Evolutionary conservation across 2,888 invertebrate genomes (phyloP), one percentile per base, ranked within the genome.

Genomic region (Macaria liturata): DNA sequence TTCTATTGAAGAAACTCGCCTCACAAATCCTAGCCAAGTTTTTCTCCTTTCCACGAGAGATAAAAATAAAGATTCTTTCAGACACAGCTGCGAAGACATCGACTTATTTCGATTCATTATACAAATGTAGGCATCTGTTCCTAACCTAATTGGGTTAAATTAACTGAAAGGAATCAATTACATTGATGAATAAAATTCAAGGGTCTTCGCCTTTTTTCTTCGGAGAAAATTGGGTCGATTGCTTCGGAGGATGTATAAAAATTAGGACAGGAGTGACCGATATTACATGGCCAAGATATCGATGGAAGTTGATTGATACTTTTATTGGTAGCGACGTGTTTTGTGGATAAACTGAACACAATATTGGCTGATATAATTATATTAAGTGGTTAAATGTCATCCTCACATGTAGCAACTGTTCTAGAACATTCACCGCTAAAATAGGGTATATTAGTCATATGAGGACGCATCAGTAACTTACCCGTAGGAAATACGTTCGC

Each of bases 101-200:
- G 67, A 68, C 75, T 72, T 71, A 70, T 67, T 74, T 68, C 69
- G 65, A 71, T 74, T 75, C 72, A 71, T 73, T 71, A 75, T 71
- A 73, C 65, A 70, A 73, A 76, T 70, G 71, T 54, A 62, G 42
- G 68, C 72, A 64, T 72, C 74, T 74, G 76, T 66, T 71, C 64
- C 56, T 6, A 55, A 50, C 54, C 67, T 74, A 71, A 76, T 73
- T 75, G 65, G 63, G 68, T 72, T 71, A 66, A 64, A 68, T 65
- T 58, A 65, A 53, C 64, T 61, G 57, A 54, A 49, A 51, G 54
- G 57, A 58, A 62, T 62, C 62, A 62, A 62, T 58, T 62, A 55
- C 58, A 58, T 59, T 62, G 61, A 61, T 57, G 57, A 54, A 61
- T 55, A 60, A 55, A 61, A 57, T 61, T 59, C 59, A 52, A 32